A percentile compares a stretch with the other conserved stretches of the same genome.
These are phyloP conservation scores for Acrocyrtus sp. DNA, from an alignment of 2,888 invertebrate genomes.

Conservation along the genomic window DNA sequence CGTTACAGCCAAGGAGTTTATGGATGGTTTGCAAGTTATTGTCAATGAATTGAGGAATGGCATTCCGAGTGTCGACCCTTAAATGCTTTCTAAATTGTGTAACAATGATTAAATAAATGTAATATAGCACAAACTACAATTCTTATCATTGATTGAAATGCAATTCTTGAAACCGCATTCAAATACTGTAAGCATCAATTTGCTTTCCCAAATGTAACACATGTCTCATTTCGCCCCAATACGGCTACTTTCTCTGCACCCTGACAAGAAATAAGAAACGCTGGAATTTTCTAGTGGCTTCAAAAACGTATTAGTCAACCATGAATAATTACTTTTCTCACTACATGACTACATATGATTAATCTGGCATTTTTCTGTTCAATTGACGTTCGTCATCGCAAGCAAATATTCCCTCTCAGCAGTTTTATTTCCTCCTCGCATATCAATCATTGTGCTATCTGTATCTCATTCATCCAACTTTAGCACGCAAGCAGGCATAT, in stretches of 20 bases:
- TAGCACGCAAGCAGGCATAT: too few species aligned
- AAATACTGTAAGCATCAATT: too few species aligned
- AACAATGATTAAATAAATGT: too few species aligned
- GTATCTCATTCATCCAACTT: background rate
- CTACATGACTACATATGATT: conserved; percentile 5
- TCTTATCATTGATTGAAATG: too few species aligned
- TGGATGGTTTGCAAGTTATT: conserved; percentile 53
- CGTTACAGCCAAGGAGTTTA: conserved; percentile 40
- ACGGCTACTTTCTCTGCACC: background rate
- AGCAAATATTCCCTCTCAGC: background rate
- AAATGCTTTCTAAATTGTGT: background rate
- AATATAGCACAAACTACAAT: too few species aligned
- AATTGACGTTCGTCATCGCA: background rate
- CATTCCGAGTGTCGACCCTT: conserved; percentile 39
- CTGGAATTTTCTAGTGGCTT: too few species aligned
- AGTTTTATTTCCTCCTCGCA: background rate
- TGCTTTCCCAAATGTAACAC: too few species aligned
- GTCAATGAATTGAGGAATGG: conserved; percentile 48
- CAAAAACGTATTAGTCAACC: too few species aligned
- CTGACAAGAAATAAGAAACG: too few species aligned
- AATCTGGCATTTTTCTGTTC: background rate
- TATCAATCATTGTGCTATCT: background rate
- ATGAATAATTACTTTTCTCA: background rate
- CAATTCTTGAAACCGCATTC: too few species aligned
- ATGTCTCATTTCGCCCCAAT: conserved; percentile 5